These are phyloP conservation scores for Danio albolineatus DNA, from an alignment of 2,797 vertebrate genomes.

Conservation along the genomic window DNA sequence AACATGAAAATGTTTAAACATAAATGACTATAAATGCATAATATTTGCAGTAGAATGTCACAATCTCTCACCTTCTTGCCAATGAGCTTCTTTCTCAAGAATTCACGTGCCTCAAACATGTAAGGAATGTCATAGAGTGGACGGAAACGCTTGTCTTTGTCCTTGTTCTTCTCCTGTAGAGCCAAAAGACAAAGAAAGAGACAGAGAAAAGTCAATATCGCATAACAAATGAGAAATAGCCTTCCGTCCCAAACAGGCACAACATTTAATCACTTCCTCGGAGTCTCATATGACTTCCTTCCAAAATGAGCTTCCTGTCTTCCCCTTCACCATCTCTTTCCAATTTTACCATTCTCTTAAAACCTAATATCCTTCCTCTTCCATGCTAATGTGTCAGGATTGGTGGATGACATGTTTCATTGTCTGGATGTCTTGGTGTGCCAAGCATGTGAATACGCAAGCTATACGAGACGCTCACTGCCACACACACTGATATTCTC, in stretches of 20 bases:
- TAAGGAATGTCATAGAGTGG: slow-evolving; percentile 98
- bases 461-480: slow-evolving; percentile 42
- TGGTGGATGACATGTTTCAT: slow-evolving; percentile 45
- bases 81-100: slow-evolving; percentile 97
- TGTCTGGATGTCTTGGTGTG: slow-evolving; percentile 36
- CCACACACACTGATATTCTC: slow-evolving; percentile 53
- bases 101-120: slow-evolving; percentile 98
- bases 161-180: slow-evolving; percentile 85
- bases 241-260: slow-evolving; percentile 7
- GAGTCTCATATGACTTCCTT: background rate
- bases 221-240: slow-evolving; percentile 12
- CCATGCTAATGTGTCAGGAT: slow-evolving; percentile 37
- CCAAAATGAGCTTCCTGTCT: slow-evolving; percentile 13
- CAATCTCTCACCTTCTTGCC: slow-evolving; percentile 90
- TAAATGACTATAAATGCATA: background rate
- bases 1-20: background rate
- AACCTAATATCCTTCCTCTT: slow-evolving; percentile 31
- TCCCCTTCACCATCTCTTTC: slow-evolving; percentile 4
- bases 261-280: slow-evolving; percentile 21
- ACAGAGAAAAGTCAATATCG: background rate
- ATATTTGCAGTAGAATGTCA: background rate
- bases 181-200: slow-evolving; percentile 7
- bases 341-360: slow-evolving; percentile 33
- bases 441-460: slow-evolving; percentile 26
- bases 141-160: slow-evolving; percentile 97